Evolutionary conservation across 2,888 invertebrate genomes (phyloP).

Genomic region (Endotricha flammealis): DNA sequence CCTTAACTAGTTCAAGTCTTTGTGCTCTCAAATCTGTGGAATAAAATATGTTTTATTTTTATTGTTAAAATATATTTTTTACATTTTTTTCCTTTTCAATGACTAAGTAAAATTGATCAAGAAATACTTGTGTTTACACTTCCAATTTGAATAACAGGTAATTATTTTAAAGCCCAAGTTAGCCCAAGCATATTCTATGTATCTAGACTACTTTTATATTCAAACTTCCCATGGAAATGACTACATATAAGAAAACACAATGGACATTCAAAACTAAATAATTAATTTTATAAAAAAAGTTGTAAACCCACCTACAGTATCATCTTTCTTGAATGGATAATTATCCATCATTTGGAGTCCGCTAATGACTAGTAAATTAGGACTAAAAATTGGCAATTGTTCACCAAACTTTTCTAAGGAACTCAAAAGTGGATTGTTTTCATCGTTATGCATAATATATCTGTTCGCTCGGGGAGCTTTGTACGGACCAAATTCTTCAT

Average conservation of each 20-base stretch:
- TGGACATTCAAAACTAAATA: no score
- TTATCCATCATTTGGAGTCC: slow-evolving; percentile 95
- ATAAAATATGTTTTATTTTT: no score
- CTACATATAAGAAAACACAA: no score
- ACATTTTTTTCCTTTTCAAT: no score
- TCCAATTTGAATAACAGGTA: no score
- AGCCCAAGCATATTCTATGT: no score
- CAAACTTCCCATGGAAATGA: no score
- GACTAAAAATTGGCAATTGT: slow-evolving; percentile 79
- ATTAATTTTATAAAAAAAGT: slow-evolving; percentile 2
- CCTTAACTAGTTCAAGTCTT: slow-evolving; percentile 80
- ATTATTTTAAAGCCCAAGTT: no score
- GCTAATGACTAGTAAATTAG: slow-evolving; percentile 87
- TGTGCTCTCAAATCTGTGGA: slow-evolving; percentile 81
- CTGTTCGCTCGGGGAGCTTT: slow-evolving; percentile 88
- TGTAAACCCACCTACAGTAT: slow-evolving; percentile 43
- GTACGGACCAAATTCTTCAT: slow-evolving; percentile 86
- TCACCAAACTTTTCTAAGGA: slow-evolving; percentile 84
- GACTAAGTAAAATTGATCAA: no score
- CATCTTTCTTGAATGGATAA: slow-evolving; percentile 82
- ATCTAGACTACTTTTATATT: no score
- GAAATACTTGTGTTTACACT: no score
- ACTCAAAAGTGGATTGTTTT: slow-evolving; percentile 85
- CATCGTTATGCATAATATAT: slow-evolving; percentile 90
- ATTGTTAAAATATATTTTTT: no score